Base-by-base conservation (phyloP, 2,113 vertebrate species). In the Eretmochelys imbricata region DNA sequence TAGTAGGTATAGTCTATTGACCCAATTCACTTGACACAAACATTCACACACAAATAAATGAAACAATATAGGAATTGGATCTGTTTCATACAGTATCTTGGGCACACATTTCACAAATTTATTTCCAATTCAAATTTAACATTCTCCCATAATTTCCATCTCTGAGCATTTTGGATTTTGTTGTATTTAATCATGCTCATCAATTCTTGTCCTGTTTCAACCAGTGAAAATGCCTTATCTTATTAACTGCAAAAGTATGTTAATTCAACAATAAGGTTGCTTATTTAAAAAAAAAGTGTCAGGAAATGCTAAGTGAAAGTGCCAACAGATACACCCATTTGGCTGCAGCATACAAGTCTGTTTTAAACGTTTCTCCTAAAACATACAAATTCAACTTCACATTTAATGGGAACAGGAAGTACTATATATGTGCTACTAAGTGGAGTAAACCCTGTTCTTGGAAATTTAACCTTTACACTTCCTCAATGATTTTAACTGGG, bases 351-450 rank as follows among this genome's bases (percentile, higher is more conserved):
- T 82, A 82, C 79, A 86, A 82, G 84, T 88, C 55, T 65, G 54
- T 42, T 88, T 88, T 91, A 91, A 42, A 72, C 49, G 55, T 84
- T 87, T 91, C 76, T 86, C 51, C 54, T 76, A 89, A 85, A 97
- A 90, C 89, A 83, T 11, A n/a, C 29, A 86, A 31, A 53, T 65
- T 93, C 54, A 88, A 79, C 42, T 92, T 93, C 82, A 90, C 88
- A 90, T 91, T 95, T 83, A 96, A 95, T 5, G 20, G n/a, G 9
- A 96, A 95, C 91, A 94, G n/a, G 95, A 93, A 93, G 81, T 93
- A 4, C 92, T 86, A 96, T 85, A 90, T 31, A 46, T 91, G 42
- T 89, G 75, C 17, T 75, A 92, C 81, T 65, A 54, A 83, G n/a
- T 0, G 75, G 46, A 95, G 49, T 16, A 24, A 82, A 89, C 27